Conservation (phyloP, 2,888 invertebrate species). For the Harpalus rubripes region DNA sequence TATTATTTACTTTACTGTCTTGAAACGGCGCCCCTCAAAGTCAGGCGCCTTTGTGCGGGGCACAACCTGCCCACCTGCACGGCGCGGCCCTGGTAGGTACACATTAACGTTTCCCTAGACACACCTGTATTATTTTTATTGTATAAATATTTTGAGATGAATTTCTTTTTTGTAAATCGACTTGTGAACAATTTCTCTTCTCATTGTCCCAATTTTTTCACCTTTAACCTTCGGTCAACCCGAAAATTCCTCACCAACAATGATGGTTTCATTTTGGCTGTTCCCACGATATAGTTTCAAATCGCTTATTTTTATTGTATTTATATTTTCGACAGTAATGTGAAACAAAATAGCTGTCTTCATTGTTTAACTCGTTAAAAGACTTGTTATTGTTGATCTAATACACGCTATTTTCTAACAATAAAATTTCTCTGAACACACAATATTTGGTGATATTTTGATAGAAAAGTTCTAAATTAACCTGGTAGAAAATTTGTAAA, state of each 20-base stretch:
- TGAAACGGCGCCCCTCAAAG: too few relatives aligned
- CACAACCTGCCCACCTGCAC: too few relatives aligned
- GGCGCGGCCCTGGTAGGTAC: too few relatives aligned
- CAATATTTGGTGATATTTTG: too few relatives aligned
- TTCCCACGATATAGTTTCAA: conserved; percentile 37
- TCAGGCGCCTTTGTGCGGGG: too few relatives aligned
- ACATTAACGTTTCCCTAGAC: too few relatives aligned
- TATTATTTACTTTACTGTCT: too few relatives aligned
- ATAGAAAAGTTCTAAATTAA: too few relatives aligned
- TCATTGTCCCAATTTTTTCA: conserved; percentile 18
- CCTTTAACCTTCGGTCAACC: neutral
- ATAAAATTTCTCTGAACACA: neutral
- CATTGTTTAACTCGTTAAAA: conserved; percentile 5
- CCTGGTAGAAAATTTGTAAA: too few relatives aligned
- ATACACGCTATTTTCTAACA: neutral
- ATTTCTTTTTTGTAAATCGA: too few relatives aligned
- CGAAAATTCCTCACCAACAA: conserved; percentile 12
- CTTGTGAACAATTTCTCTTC: neutral
- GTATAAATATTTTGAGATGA: too few relatives aligned
- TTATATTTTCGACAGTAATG: conserved; percentile 16
- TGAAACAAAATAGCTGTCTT: conserved; percentile 1
- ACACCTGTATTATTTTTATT: too few relatives aligned
- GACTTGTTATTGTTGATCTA: conserved; percentile 9
- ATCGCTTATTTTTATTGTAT: conserved; percentile 23
- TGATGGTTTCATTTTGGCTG: conserved; percentile 12